phyloP scores from a whole-genome alignment of 2,113 vertebrate species.

The Nannospalax galili region DNA sequence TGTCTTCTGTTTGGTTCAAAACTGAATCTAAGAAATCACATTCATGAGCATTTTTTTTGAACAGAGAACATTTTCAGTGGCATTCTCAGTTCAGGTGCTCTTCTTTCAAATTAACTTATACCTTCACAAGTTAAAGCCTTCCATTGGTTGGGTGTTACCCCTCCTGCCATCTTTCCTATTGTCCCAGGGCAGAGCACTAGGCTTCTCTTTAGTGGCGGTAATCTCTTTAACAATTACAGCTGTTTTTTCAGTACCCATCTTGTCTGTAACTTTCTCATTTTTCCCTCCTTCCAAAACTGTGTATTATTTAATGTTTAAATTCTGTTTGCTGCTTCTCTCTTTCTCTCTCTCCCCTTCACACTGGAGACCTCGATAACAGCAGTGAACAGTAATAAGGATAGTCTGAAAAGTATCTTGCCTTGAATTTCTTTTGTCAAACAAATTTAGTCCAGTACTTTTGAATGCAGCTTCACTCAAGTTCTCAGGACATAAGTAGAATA shows the following conservation, averaged over 20 bases:
- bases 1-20: background rate
- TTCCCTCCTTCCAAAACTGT: background rate
- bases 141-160: background rate
- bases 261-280: background rate
- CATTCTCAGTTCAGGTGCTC: too few species aligned
- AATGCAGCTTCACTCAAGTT: background rate
- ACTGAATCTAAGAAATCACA: background rate
- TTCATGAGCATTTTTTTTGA: background rate
- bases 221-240: background rate
- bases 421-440: background rate
- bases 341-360: background rate
- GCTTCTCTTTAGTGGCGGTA: background rate
- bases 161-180: background rate
- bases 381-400: background rate
- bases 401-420: background rate
- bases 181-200: background rate
- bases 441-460: background rate
- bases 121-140: background rate
- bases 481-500: background rate
- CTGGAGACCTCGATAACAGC: background rate
- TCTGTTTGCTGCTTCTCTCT: background rate
- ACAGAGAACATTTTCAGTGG: background rate
- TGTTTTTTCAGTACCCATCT: background rate
- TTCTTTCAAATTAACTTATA: background rate
- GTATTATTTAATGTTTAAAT: background rate